phyloP scores from a whole-genome alignment of 1,140 invertebrate species.

The Bradysia coprophila region DNA sequence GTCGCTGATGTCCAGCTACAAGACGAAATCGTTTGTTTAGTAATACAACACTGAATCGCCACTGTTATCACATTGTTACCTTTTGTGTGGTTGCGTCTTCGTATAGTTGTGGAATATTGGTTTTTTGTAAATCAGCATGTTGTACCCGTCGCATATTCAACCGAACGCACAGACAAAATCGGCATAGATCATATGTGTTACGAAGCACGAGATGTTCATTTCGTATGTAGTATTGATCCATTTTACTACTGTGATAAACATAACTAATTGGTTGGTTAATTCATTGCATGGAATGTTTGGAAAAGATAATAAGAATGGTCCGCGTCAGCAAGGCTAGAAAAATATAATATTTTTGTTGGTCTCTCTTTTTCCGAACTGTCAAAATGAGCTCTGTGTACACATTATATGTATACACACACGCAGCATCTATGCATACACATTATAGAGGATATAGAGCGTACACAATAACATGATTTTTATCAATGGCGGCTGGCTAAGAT shows the following conservation, averaged over 20 bases:
- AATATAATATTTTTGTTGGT: no score
- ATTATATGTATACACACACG: no score
- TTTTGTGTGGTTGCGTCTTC: neutral
- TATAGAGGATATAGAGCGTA: no score
- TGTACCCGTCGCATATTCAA: neutral
- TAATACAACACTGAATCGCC: neutral
- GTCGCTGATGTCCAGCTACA: neutral
- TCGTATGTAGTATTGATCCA: neutral
- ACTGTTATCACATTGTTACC: neutral
- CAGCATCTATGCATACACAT: no score
- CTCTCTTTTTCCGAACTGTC: no score
- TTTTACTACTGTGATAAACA: neutral
- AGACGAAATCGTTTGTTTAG: neutral
- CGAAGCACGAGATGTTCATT: neutral
- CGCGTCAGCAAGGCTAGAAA: no score
- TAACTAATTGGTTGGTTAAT: no score
- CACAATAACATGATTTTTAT: no score
- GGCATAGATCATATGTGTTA: neutral
- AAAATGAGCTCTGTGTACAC: no score
- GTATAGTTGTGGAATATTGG: neutral
- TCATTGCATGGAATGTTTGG: no score
- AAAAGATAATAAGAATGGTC: no score
- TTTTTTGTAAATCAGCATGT: neutral
- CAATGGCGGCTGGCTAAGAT: no score
- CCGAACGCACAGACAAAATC: neutral